Base-by-base conservation (phyloP, 2,797 vertebrate genomes). In the Alectoris magna region DNA sequence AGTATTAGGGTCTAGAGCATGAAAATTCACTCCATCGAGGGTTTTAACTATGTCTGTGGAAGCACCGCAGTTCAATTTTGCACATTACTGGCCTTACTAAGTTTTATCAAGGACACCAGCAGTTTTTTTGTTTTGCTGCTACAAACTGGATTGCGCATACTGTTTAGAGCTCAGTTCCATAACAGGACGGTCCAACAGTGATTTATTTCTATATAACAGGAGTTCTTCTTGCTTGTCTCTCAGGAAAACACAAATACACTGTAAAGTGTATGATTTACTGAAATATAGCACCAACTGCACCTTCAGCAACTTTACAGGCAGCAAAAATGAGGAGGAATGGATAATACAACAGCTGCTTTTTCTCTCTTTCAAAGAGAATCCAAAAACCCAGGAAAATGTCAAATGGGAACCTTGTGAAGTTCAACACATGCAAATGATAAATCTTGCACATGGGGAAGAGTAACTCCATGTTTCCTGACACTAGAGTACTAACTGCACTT, bases 41-140 rank as follows among this genome's bases (percentile, higher is more conserved):
- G 46, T 91, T 96, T 89, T 96, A 84, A 74, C 75, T 74, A 78
- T 81, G 34, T 87, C 74, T 85, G 60, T 74, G 56, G 63, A 94
- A 92, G 43, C 0, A 2, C 9, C 83, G 39, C 22, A 62, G 43
- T 77, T 88, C 58, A 84, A 0, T 88, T 71, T 67, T 88, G 48
- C 49, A 78, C 49, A 68, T 76, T 14, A 12, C 1, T 24, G 78
- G 56, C 3, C 89, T 91, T 88, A 46, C 38, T 59, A 73, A 69
- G 34, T 76, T 84, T 96, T 88, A 63, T 59, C 26, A 81, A 94
- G 84, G 51, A 48, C 75, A 92, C 67, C 58, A 91, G 70, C 91
- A 91, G 10, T 83, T 83, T 95, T 27, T 48, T 43, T 95, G 29
- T 48, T 97, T 95, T 93, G 41, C 36, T 95, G 66, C 78, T 92